Evolutionary conservation across 2,797 vertebrate genomes (phyloP).

Genomic region (Novumbra hubbsi): DNA sequence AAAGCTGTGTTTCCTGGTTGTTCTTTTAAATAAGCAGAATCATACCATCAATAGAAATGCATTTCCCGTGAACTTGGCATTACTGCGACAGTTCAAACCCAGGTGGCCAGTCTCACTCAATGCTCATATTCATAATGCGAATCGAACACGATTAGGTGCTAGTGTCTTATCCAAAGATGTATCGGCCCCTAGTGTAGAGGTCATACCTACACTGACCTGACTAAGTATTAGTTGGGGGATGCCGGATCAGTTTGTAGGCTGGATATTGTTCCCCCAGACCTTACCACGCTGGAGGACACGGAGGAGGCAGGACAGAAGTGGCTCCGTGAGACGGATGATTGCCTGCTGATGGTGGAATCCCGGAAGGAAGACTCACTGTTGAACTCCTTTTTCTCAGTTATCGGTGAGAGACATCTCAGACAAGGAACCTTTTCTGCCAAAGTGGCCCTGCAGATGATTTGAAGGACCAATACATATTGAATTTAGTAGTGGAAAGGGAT

Average conservation of each 20-base stretch:
- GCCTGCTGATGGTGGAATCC: slow-evolving; percentile 68
- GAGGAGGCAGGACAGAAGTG: slow-evolving; percentile 47
- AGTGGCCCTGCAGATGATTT: slow-evolving; percentile 57
- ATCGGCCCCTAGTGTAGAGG: background rate
- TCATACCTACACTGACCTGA: background rate
- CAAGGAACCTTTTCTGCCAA: slow-evolving; percentile 70
- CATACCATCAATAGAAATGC: too few species aligned
- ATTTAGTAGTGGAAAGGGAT: background rate
- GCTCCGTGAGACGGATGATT: slow-evolving; percentile 62
- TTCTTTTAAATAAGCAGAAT: too few species aligned
- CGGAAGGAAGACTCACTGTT: slow-evolving; percentile 66
- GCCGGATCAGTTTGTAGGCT: background rate
- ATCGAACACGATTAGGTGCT: background rate
- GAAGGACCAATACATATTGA: background rate
- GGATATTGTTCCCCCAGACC: background rate
- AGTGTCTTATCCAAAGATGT: background rate
- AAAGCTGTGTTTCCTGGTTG: too few species aligned
- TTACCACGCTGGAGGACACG: slow-evolving; percentile 51
- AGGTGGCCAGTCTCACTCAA: too few species aligned
- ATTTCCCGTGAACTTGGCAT: too few species aligned
- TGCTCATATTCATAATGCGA: too few species aligned
- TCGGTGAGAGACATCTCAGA: slow-evolving; percentile 64
- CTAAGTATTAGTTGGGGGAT: background rate
- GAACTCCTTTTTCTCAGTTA: slow-evolving; percentile 59
- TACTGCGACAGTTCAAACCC: too few species aligned